Evolutionary conservation across 2,888 invertebrate species (phyloP), one percentile per base, ranked within the genome.

Genomic region (Kryphioiulus occultus): DNA sequence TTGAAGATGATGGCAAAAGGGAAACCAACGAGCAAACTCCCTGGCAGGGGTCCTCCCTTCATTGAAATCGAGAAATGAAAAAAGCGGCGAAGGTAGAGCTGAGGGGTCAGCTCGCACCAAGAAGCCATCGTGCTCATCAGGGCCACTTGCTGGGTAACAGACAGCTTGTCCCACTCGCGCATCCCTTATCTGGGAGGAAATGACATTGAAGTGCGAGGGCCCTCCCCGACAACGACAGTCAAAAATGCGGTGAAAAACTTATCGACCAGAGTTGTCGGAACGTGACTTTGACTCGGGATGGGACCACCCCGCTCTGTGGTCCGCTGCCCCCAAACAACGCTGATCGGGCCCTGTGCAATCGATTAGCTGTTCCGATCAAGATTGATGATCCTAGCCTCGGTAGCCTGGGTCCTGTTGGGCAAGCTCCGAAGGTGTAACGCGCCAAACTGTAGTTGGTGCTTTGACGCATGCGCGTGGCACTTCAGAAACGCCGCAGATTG

Each of bases 121-220:
- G 86, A 68, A 86, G 86, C 78, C 86, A 86, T 47, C 86, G 32
- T 85, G n/a, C 85, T 30, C 35, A 44, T 47, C 44, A 32, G 42
- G 86, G 78, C 86, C 35, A n/a, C 86, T 35, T 30, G 86, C 86
- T 86, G 86, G 32, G 86, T 78, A 86, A 86, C 86, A 78, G 86
- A 86, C 86, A 86, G 39, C 86, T 78, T 78, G 86, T 26, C 53
- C 86, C 86, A 32, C 68, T 86, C 86, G 22, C 7, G 32, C 32
- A 59, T 86, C 86, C 26, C 39, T 53, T 78, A 86, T 86, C 86
- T 35, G 7, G 78, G 22, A 68, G 86, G 68, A 86, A 86, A 78
- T 78, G 78, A 86, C 86, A 86, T 86, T 86, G 22, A 84, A 84
- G 32, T 84, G 39, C 35, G 35, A 35, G 35, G 35, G 35, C 35